Base-by-base conservation (phyloP, 92 coral and sea anemone species). In the Epizoanthus fatuus region DNA sequence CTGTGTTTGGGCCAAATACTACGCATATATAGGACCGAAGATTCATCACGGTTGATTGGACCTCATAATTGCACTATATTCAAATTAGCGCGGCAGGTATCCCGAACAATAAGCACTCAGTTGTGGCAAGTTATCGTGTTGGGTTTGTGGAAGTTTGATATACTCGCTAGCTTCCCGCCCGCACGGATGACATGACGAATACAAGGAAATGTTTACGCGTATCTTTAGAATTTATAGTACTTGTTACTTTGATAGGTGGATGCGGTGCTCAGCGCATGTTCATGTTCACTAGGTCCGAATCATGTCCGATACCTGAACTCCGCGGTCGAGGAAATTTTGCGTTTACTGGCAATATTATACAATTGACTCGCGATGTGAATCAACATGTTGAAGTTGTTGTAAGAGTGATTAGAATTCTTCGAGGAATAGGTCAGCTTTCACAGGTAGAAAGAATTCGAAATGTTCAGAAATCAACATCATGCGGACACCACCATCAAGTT, bases 401-500 rank as follows among this genome's bases (percentile, higher is more conserved):
- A 37, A 81, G 79, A 83, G 91, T 95, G 20, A 79, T 29, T 4
- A 81, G 58, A 58, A 84, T 95, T 44, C 87, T 87, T 74, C 88
- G 85, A 32, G 93, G 91, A 49, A 87, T 75, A 29, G 45, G 65
- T 1, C 78, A 85, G 9, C 58, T 92, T 12, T 49, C 75, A 0
- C 81, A 68, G 39, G 72, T 73, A 39, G 72, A 89, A 47, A 58
- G 86, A 8, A 64, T 95, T n/a, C 85, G 85, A 53, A 80, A 89
- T 11, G 65, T 95, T 2, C 93, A 92, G 47, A 69, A 81, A 45
- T 93, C 98, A 11, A 51, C 79, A 11, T 87, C 96, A 47, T 97
- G 99, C 65, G 96, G 98, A 1, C 93, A 93, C 80, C 88, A 66
- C 42, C 97, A 93, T 59, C 82, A 86, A 72, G 80, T 91, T 42